These are phyloP conservation scores for Condylura cristata DNA, from an alignment of 2,113 vertebrate genomes.

Conservation along the genomic window DNA sequence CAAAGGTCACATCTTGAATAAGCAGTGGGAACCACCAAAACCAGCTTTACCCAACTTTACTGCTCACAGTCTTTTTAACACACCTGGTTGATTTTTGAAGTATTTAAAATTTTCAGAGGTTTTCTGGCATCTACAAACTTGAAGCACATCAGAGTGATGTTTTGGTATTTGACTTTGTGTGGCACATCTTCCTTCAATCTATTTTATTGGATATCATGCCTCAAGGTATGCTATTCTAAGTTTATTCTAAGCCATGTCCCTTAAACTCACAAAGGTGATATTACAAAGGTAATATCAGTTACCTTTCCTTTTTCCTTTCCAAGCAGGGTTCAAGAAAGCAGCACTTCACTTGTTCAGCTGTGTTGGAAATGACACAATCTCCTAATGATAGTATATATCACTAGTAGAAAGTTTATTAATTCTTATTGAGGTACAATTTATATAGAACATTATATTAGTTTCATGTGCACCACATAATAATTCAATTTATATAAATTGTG, in stretches of 20 bases:
- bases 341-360: conserved; percentile 31
- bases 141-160: not conserved
- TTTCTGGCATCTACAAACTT: not conserved
- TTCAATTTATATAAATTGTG: not conserved
- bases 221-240: not conserved
- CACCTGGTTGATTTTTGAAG: not conserved
- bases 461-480: not conserved
- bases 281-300: not conserved
- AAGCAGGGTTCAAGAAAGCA: conserved; percentile 31
- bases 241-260: not conserved
- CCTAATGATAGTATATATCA: not conserved
- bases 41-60: not conserved
- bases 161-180: not conserved
- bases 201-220: not conserved
- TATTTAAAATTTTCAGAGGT: conserved; percentile 20
- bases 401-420: not conserved
- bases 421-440: not conserved
- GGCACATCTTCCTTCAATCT: not conserved
- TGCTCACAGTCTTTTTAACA: not conserved
- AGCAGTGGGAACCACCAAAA: not conserved
- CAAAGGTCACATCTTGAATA: not conserved
- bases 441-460: not conserved
- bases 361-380: conserved; percentile 8
- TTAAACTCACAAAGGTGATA: not conserved
- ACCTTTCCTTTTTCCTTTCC: not conserved